Evolutionary conservation across 1,140 invertebrate genomes (phyloP).

Genomic region (Listronotus oregonensis): DNA sequence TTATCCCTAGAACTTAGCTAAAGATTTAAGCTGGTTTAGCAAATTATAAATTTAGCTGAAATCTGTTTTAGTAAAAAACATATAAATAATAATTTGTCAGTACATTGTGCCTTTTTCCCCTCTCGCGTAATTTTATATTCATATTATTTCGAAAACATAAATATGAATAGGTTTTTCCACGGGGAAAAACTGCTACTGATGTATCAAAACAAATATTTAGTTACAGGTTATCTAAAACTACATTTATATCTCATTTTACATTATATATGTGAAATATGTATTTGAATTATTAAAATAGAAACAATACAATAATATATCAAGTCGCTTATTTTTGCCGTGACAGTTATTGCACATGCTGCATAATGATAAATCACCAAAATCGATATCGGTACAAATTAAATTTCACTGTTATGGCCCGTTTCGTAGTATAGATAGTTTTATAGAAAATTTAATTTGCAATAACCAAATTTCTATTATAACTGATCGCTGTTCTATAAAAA

Average conservation of each 20-base stretch:
- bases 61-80: too few species aligned
- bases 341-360: conserved; percentile 19
- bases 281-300: conserved; percentile 27
- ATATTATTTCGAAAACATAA: too few species aligned
- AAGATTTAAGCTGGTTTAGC: too few species aligned
- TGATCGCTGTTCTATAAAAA: too few species aligned
- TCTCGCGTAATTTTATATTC: too few species aligned
- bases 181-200: not conserved
- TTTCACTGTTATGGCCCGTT: conserved; percentile 7
- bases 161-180: too few species aligned
- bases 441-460: not conserved
- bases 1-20: too few species aligned
- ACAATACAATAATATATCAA: conserved; percentile 33
- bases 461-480: not conserved
- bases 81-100: too few species aligned
- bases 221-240: not conserved
- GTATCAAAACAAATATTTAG: not conserved
- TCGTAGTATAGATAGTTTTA: not conserved
- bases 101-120: too few species aligned
- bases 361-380: conserved; percentile 31
- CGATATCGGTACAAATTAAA: conserved; percentile 34
- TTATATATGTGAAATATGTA: conserved; percentile 18
- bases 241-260: conserved; percentile 7
- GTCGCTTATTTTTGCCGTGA: conserved; percentile 25
- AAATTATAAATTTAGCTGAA: too few species aligned